phyloP scores from a whole-genome alignment of 1,140 invertebrate species.

The Zaprionus inermis region DNA sequence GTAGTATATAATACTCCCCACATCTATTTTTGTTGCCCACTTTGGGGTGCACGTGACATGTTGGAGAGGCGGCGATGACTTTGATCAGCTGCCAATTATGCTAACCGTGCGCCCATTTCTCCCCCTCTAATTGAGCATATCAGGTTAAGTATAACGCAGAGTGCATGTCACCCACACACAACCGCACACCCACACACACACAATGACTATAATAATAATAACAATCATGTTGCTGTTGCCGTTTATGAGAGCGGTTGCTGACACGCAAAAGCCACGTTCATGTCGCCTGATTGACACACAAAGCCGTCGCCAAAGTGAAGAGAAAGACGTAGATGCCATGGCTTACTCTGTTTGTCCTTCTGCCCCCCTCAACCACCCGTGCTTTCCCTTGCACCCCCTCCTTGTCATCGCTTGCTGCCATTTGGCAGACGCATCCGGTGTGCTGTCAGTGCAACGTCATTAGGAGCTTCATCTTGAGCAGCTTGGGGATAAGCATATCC shows the following conservation, averaged over 20 bases:
- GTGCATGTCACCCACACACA: slow-evolving; percentile 20
- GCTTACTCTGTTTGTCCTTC: slow-evolving; percentile 1
- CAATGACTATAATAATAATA: slow-evolving; percentile 12
- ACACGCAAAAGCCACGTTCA: slow-evolving; percentile 67
- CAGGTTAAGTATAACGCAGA: slow-evolving; percentile 21
- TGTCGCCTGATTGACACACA: slow-evolving; percentile 72
- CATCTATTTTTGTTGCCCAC: neutral
- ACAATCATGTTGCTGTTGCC: neutral
- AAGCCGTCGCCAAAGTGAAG: slow-evolving; percentile 43
- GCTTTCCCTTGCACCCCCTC: neutral
- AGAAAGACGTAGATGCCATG: slow-evolving; percentile 1
- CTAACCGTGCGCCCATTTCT: neutral
- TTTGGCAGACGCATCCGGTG: slow-evolving; percentile 31
- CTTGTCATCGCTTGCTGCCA: neutral
- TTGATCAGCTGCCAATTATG: slow-evolving; percentile 12
- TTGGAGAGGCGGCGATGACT: neutral
- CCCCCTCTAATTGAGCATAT: slow-evolving; percentile 17
- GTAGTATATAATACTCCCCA: neutral
- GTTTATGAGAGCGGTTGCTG: slow-evolving; percentile 51
- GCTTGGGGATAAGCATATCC: neutral
- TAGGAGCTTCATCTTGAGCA: slow-evolving; percentile 6
- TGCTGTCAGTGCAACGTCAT: slow-evolving; percentile 26
- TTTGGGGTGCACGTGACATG: neutral
- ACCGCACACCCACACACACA: slow-evolving; percentile 6
- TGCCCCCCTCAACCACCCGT: no score